Evolutionary conservation across 30 jellyfish, hydroid and myxozoan species (phyloP).

Genomic region (Mastigias papua): DNA sequence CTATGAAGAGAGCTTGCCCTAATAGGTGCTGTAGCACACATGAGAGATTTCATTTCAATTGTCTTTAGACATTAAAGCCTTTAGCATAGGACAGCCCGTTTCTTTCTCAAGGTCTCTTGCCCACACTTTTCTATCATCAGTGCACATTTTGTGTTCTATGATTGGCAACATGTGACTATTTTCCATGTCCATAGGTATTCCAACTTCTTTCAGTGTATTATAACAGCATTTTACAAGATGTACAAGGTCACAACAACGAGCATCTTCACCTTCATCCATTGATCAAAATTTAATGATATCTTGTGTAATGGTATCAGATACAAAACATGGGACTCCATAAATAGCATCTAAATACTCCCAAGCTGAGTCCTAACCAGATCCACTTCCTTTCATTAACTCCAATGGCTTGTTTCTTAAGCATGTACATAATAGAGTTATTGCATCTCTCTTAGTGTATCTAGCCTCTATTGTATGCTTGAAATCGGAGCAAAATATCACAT

Average conservation of each 20-base stretch:
- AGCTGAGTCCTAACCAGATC: constrained; percentile 71
- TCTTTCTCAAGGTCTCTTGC: constrained; percentile 61
- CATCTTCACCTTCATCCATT: constrained; percentile 77
- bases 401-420: constrained; percentile 69
- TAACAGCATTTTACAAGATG: constrained; percentile 79
- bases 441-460: constrained; percentile 64
- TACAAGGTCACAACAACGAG: constrained; percentile 75
- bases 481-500: constrained; percentile 61
- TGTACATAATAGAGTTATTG: constrained; percentile 53
- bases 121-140: constrained; percentile 80
- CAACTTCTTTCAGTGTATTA: constrained; percentile 60
- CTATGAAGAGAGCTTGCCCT: constrained; percentile 61
- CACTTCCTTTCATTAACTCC: constrained; percentile 71
- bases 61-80: constrained; percentile 73
- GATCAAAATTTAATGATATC: constrained; percentile 69
- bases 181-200: constrained; percentile 75
- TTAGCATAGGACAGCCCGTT: constrained; percentile 39
- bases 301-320: constrained; percentile 77
- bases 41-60: constrained; percentile 73
- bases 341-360: constrained; percentile 78
- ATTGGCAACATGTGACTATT: constrained; percentile 72
- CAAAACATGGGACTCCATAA: constrained; percentile 80
- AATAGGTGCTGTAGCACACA: constrained; percentile 78
- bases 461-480: constrained; percentile 72
- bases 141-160: constrained; percentile 78